Base-by-base conservation (phyloP, 2,888 invertebrate genomes). In the Criorhina ranunculi region DNA sequence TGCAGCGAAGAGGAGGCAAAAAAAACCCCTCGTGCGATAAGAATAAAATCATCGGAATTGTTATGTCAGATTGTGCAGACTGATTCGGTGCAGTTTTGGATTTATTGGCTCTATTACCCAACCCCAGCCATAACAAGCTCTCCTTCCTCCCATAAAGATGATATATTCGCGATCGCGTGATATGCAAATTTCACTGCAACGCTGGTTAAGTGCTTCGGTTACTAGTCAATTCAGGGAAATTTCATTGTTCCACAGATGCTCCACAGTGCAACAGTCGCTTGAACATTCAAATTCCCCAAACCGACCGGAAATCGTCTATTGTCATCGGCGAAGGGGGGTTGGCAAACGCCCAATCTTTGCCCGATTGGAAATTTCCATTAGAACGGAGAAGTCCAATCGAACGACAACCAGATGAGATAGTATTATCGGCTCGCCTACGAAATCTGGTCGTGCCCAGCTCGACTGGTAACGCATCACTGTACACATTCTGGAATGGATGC, bases 41-140 rank as follows among this genome's bases (percentile, higher is more conserved):
- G 66, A 80, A 70, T 70, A 55, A 70, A 80, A 69, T 76, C 80
- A 85, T 80, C 80, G 46, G 85, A 79, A 80, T 85, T 80, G 85
- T 80, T 76, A 37, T 59, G 85, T 85, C 85, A 80, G 85, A 85
- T 85, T 80, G 62, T 76, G 85, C 66, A 76, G 76, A 76, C 70
- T 46, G 85, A 85, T 85, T 85, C 62, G 83, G 42, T 49, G 60
- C 33, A 66, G 64, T 66, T 85, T 80, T 67, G 85, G 85, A 85
- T 85, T 85, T 85, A 85, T 85, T 80, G 80, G 85, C 70, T 85
- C 85, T 76, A 80, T 85, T 80, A 80, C 66, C 80, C 73, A 76
- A 80, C 49, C 76, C 40, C 70, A 69, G 46, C 73, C 73, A 73
- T 59, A 69, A 64, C 49, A 59, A 55, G 55, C 69, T 46, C 78